Evolutionary conservation across 2,113 vertebrate genomes (phyloP), one percentile per base, ranked within the genome.

Genomic region (Misgurnus mizolepis): DNA sequence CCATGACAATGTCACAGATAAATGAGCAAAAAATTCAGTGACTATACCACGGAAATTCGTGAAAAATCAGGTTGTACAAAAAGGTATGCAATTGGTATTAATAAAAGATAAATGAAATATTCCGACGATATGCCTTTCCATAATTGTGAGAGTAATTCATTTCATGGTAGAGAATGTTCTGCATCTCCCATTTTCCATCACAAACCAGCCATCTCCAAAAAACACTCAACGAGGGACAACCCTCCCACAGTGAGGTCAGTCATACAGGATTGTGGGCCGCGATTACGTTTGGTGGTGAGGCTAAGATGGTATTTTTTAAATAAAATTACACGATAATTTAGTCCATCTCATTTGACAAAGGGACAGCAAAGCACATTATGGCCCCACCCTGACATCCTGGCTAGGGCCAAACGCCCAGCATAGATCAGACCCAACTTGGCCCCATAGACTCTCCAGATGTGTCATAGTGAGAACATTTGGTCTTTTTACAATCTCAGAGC

Each of bases 351-450:
- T 83, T 64, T 78, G 73, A 67, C 56, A 64, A 80, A 41, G 77
- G 79, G 83, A 88, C 80, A 85, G 18, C 60, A 58, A 43, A 70
- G 64, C 64, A 66, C 66, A 82, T 78, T 79, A 40, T 68, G 77
- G 43, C 72, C 47, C 53, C 76, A 78, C 82, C 69, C 72, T 81
- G 79, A 82, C 80, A 84, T 75, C 80, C 66, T 61, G 62, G 6
- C 34, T 67, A 45, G 43, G 67, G 79, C 69, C 65, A 72, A 67
- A 27, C 70, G 74, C 72, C 58, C 64, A 61, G 64, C 53, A 34
- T 65, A 82, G 85, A 84, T 79, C 84, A 83, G 62, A 73, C 60
- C 73, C 67, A 81, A 73, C 60, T 69, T 85, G 87, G 85, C 80
- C n/a, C 75, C 61, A 2, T 45, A 5, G 45, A 65, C 56, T 39